A percentile compares a stretch with the other conserved stretches of the same genome.
These are phyloP conservation scores for Myotis lucifugus DNA, from an alignment of 2,113 vertebrate species.

Conservation along the genomic window DNA sequence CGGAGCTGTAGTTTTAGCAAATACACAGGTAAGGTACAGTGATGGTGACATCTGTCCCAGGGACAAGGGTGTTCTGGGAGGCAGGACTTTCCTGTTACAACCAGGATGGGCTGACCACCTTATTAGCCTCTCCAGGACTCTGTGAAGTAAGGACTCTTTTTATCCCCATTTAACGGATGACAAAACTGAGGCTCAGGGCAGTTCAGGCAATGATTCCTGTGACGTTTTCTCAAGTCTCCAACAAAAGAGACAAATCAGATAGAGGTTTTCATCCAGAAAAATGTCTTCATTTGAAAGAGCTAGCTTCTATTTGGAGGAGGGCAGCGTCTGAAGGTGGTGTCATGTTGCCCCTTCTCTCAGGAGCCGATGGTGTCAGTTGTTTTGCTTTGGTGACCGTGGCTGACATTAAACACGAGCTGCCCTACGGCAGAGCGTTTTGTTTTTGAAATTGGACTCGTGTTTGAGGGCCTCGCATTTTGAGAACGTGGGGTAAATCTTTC, in stretches of 20 bases:
- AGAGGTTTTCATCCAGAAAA: neutral
- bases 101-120: too few relatives aligned
- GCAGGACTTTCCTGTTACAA: neutral
- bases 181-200: neutral
- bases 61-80: neutral
- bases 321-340: neutral
- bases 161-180: neutral
- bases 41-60: too few relatives aligned
- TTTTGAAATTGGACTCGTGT: neutral
- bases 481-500: too few relatives aligned
- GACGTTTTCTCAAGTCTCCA: neutral
- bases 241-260: neutral
- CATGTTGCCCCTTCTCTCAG: neutral
- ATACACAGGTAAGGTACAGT: neutral
- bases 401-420: neutral
- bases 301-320: neutral
- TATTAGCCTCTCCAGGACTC: neutral
- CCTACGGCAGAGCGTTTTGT: neutral
- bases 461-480: too few relatives aligned
- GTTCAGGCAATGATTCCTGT: neutral
- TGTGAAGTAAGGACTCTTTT: neutral
- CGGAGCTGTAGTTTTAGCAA: neutral
- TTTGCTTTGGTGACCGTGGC: neutral
- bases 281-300: neutral
- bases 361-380: neutral